A percentile compares a stretch with the other conserved stretches of the same genome.
Evolutionary conservation across 2,797 vertebrate genomes (phyloP).

Genomic region (Spheniscus humboldti): DNA sequence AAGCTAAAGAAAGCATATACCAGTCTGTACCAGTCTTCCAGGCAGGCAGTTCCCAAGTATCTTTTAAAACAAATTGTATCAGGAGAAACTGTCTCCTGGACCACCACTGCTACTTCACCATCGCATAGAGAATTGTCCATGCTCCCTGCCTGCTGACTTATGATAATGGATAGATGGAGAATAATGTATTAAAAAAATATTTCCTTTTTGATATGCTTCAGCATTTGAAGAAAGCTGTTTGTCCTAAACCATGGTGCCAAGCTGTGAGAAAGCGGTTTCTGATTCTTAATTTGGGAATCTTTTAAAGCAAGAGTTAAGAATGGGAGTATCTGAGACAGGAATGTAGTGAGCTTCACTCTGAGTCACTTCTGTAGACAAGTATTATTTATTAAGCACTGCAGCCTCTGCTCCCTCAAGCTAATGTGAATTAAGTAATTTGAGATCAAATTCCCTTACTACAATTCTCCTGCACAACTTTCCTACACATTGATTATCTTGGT

Average conservation of each 20-base stretch:
- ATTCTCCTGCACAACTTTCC: neutral
- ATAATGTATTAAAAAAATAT: neutral
- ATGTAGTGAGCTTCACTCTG: neutral
- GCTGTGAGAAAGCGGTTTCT: neutral
- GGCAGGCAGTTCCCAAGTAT: neutral
- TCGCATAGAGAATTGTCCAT: neutral
- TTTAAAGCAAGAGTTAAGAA: neutral
- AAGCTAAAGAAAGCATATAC: neutral
- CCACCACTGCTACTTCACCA: neutral
- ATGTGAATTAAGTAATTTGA: neutral
- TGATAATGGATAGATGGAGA: neutral
- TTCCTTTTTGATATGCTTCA: neutral
- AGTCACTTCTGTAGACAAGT: neutral
- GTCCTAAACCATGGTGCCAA: neutral
- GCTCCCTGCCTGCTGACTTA: neutral
- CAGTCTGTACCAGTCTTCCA: neutral
- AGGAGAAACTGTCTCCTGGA: neutral
- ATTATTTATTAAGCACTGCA: neutral
- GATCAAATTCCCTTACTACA: neutral
- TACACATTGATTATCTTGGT: neutral
- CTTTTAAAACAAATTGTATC: neutral
- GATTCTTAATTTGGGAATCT: neutral
- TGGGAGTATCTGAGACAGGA: neutral
- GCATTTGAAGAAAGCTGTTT: neutral
- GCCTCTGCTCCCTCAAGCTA: neutral